Evolutionary conservation across 2,888 invertebrate species (phyloP), one percentile per base, ranked within the genome.

Genomic region (Chironomus riparius): DNA sequence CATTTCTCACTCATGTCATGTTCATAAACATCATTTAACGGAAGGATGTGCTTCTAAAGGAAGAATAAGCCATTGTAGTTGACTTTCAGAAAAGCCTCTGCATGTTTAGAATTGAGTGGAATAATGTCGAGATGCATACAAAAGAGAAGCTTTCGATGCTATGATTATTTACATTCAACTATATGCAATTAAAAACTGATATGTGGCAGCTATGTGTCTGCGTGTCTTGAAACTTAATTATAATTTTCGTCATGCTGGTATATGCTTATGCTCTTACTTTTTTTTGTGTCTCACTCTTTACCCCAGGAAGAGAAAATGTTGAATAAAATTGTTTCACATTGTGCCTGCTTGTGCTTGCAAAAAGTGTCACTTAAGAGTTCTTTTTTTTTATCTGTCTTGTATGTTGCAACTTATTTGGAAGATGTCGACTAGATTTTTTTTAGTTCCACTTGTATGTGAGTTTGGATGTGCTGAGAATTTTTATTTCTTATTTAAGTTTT

Each of bases 191-290:
- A 73, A 65, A 65, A 73, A 74, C 48, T 18, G 56, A 56, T 56
- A 56, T 56, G 56, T 56, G 56, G 13, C 74, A n/a, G 62, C 47
- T 68, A 61, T 68, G 68, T 47, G 74, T 47, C 74, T 74, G 74
- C 74, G 74, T 74, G 74, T 74, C 68, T 68, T 68, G 74, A 74
- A 74, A 74, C 74, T 74, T 74, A 74, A 74, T 74, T 74, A 74
- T 68, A 21, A 56, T 56, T 61, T n/a, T 74, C 68, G n/a, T 56
- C 56, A 56, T 15, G 56, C n/a, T 56, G 56, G 56, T 18, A 10
- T 56, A 18, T 18, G 38, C n/a, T 38, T 28, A 28, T 28, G 28
- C n/a, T 50, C 50, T 13, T 15, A 12, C 1, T 50, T 50, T 15
- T 12, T 38, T 38, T 10, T 7, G 38, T 28, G 28, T 28, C 4